phyloP scores from a whole-genome alignment of 2,888 invertebrate species.

The Gerris lacustris region DNA sequence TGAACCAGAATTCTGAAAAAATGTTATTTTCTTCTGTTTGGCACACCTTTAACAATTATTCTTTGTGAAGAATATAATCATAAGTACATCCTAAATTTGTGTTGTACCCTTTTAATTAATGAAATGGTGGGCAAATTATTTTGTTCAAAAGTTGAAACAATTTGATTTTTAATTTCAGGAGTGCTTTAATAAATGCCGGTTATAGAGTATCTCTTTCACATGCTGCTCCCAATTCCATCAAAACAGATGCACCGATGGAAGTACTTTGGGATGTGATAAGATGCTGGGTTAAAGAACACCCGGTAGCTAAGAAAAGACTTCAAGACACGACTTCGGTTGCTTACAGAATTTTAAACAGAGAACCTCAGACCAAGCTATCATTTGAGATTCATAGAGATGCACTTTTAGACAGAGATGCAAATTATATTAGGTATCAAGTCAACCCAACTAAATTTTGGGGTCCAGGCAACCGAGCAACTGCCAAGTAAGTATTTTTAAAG shows the following conservation, averaged over 20 bases:
- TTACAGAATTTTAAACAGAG: constrained; percentile 19
- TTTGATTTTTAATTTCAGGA: constrained; percentile 43
- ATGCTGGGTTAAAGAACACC: constrained; percentile 58
- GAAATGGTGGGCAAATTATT: no score
- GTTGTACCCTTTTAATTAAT: no score
- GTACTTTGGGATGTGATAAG: constrained; percentile 88
- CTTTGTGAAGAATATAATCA: no score
- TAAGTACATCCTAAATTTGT: no score
- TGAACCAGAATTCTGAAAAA: no score
- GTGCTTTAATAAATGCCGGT: constrained; percentile 79
- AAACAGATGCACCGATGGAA: constrained; percentile 77
- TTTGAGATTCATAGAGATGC: constrained; percentile 8
- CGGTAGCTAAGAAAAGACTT: constrained; percentile 50
- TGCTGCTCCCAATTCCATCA: constrained; percentile 72
- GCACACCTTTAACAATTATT: no score
- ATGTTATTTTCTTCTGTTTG: no score
- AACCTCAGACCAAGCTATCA: background rate
- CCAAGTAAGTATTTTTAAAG: constrained; percentile 48
- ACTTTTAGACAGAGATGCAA: constrained; percentile 21
- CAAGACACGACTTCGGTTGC: constrained; percentile 31
- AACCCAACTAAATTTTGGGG: constrained; percentile 87
- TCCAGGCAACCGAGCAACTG: constrained; percentile 67
- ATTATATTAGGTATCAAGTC: constrained; percentile 59
- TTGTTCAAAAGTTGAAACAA: no score
- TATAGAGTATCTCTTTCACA: constrained; percentile 87